Evolutionary conservation across 2,888 invertebrate species (phyloP).

Genomic region (Agapostemon virescens): DNA sequence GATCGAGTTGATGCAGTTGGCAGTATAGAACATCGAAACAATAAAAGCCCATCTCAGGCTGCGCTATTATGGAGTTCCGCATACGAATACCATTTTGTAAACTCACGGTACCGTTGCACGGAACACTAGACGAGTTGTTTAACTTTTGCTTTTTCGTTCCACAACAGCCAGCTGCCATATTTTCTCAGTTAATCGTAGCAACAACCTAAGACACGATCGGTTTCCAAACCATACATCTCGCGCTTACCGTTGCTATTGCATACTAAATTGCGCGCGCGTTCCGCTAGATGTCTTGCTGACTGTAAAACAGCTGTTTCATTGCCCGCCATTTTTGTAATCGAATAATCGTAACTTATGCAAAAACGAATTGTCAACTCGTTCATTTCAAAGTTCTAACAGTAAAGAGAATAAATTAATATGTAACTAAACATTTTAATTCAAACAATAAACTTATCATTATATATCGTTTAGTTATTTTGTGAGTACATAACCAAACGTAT

Average conservation of each 20-base stretch:
- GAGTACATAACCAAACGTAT: background rate
- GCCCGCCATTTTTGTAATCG: slow-evolving; percentile 44
- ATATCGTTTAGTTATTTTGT: background rate
- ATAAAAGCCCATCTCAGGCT: slow-evolving; percentile 98
- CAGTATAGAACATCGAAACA: slow-evolving; percentile 99
- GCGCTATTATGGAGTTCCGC: slow-evolving; percentile 86
- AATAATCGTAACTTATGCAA: background rate
- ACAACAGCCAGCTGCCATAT: slow-evolving; percentile 92
- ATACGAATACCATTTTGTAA: slow-evolving; percentile 79
- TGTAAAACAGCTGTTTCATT: slow-evolving; percentile 66
- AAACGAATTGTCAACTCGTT: background rate
- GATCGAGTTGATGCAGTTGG: slow-evolving; percentile 95
- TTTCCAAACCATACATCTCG: slow-evolving; percentile 46
- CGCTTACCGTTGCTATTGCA: slow-evolving; percentile 51
- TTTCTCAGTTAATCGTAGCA: slow-evolving; percentile 41
- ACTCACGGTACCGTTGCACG: slow-evolving; percentile 83
- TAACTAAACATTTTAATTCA: background rate
- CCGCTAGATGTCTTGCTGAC: slow-evolving; percentile 63
- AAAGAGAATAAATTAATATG: background rate
- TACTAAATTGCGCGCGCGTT: slow-evolving; percentile 60
- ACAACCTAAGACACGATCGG: slow-evolving; percentile 43
- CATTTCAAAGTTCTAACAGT: background rate
- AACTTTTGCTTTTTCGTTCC: slow-evolving; percentile 95
- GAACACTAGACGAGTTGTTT: slow-evolving; percentile 84
- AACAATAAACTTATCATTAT: background rate